phyloP scores from a whole-genome alignment of 2,797 vertebrate genomes.

The Gastrophryne carolinensis region DNA sequence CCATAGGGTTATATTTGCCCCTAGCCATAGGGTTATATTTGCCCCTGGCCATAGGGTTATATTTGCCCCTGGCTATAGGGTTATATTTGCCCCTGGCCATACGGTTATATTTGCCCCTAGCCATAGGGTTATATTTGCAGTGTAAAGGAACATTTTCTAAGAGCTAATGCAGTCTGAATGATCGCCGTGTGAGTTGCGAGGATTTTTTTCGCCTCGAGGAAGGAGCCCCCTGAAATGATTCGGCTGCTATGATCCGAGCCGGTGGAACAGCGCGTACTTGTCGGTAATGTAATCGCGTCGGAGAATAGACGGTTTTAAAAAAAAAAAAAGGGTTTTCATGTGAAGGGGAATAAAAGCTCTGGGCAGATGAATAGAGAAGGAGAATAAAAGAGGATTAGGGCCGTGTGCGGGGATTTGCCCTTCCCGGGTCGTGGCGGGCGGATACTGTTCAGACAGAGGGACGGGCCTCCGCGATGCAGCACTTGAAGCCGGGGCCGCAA shows the following conservation, averaged over 20 bases:
- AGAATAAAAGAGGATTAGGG: conserved; percentile 30
- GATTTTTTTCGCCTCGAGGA: too few species aligned
- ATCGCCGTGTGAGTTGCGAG: too few species aligned
- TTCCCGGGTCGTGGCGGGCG: background rate
- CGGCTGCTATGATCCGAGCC: background rate
- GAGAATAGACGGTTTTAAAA: conserved; percentile 3
- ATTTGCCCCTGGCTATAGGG: too few species aligned
- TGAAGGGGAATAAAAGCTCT: conserved; percentile 23
- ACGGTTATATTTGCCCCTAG: too few species aligned
- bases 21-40: too few species aligned
- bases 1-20: too few species aligned
- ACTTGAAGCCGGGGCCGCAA: conserved; percentile 9
- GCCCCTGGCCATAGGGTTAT: too few species aligned
- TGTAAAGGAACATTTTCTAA: too few species aligned
- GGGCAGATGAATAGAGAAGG: conserved; percentile 12
- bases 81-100: too few species aligned
- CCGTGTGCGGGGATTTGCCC: background rate
- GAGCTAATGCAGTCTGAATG: too few species aligned
- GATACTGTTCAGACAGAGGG: conserved; percentile 9
- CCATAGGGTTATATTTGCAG: too few species aligned
- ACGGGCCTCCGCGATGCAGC: conserved; percentile 8
- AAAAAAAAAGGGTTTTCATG: background rate
- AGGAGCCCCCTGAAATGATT: too few species aligned
- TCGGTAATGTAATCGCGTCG: background rate
- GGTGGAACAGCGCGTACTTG: conserved; percentile 21